These are phyloP conservation scores for Epinephelus malabaricus DNA, from an alignment of 2,797 vertebrate genomes.

Conservation along the genomic window DNA sequence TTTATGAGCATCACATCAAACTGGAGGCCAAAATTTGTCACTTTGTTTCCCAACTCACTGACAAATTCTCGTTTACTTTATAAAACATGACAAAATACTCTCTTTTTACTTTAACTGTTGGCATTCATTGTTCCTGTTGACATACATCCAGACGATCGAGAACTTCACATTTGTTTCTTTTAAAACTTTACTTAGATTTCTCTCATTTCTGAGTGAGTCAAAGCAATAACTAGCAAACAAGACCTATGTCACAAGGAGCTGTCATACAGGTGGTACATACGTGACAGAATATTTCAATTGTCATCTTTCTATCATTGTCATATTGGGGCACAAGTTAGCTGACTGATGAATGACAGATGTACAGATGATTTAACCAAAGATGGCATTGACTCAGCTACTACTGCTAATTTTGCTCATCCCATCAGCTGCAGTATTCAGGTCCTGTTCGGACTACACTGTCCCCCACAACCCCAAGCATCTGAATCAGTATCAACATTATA, in stretches of 20 bases:
- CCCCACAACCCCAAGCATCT: neutral
- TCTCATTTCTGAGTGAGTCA: slow-evolving; percentile 17
- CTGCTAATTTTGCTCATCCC: neutral
- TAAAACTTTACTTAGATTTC: neutral
- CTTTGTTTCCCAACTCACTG: slow-evolving; percentile 28
- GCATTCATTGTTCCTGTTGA: slow-evolving; percentile 7
- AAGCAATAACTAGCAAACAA: slow-evolving; percentile 7
- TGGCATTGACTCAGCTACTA: neutral
- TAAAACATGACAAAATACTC: neutral
- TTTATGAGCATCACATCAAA: slow-evolving; percentile 24
- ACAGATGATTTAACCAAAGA: slow-evolving; percentile 26
- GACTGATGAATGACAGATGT: slow-evolving; percentile 25
- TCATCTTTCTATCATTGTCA: slow-evolving; percentile 3
- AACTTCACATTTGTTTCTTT: slow-evolving; percentile 10
- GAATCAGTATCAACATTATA: neutral
- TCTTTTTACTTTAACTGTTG: neutral
- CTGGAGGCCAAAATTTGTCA: slow-evolving; percentile 22
- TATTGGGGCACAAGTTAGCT: slow-evolving; percentile 17
- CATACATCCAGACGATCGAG: neutral
- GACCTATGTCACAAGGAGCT: neutral
- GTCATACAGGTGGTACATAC: neutral
- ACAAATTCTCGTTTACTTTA: slow-evolving; percentile 13
- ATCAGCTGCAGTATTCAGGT: neutral
- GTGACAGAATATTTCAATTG: neutral
- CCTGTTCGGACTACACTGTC: neutral